Evolutionary conservation across 2,113 vertebrate species (phyloP), one percentile per base, ranked within the genome.

Genomic region (Festucalex cinctus): DNA sequence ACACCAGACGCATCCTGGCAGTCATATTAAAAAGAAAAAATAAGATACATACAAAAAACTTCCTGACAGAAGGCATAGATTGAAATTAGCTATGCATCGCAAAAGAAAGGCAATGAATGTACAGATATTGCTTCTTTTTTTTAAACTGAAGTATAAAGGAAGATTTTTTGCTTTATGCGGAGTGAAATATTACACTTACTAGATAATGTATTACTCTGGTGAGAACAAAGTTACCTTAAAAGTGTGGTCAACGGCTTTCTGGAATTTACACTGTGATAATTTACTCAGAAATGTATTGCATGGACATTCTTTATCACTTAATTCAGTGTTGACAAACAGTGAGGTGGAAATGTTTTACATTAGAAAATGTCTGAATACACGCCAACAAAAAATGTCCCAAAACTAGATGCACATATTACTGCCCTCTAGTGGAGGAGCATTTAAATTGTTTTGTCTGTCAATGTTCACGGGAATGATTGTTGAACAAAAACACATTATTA

Each of bases 1-100:
- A 62, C 13, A 75, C 6, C 64, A 32, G 26, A 0, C 22, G 70
- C 83, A 78, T 65, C 58, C 70, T 83, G 54, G 28, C 13, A 10
- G 36, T 13, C 17, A 3, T 58, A 24, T 24, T 28, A 12, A 17
- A 6, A 13, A 61, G 9, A 60, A 43, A 43, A n/a, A 19, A 36
- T n/a, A 20, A 5, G 37, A 19, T 3, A 43, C 16, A 43, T 10
- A 43, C 10, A 12, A 4, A 43, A 43, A 14, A 2, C 41, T 43
- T 12, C 14, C 41, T 43, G 41, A 16, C 14, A 43, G 44, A 46
- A 46, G 44, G 16, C 3, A 46, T 19, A 46, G 3, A 46, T 43
- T 43, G 2, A 1, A 46, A 6, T 5, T 46, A 6, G 17, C 17
- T 17, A 49, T 41, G 9, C 39, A 41, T 9, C n/a, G 48, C 8